Evolutionary conservation across 2,797 vertebrate genomes (phyloP), one percentile per base, ranked within the genome.

Genomic region (Premnoplex brunnescens): DNA sequence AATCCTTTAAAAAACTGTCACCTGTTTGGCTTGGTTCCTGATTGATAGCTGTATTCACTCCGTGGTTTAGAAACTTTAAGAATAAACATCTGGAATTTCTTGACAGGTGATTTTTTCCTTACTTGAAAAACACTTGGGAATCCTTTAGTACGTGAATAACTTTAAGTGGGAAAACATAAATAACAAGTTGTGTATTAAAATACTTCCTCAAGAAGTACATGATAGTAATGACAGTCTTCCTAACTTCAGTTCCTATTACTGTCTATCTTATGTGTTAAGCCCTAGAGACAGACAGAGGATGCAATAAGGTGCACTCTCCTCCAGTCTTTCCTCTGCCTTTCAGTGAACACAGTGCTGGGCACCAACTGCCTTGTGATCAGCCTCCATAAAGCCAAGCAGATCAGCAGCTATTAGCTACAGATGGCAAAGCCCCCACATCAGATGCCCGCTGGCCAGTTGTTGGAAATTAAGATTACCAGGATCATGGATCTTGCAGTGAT

Each of bases 61-160:
- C 39, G 37, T 55, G 64, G 24, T 80, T 89, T 89, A 88, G 37
- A 74, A 93, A 88, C 32, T 54, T 88, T 34, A 36, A 91, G 91
- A 77, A 36, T 60, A 96, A 92, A 91, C 82, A 94, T 88, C 89
- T 85, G 89, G 79, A 92, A 75, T 93, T 96, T 89, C 54, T 85
- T 91, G 75, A 85, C 82, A 60, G 82, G 68, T 88, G 54, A 93
- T 89, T 80, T 93, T 91, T 89, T 85, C 41, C 48, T 92, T 63
- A 54, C 76, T 89, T 85, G 46, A 64, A 87, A 87, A 91, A 36
- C 82, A 88, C 76, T 80, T 72, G 76, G 93, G 85, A 96, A 74
- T 91, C 79, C 32, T 91, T 91, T 44, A 80, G 75, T 67, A 75
- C 1, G 1, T 80, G 21, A 85, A 91, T 60, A 91, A 67, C 21